Evolutionary conservation across 2,113 vertebrate genomes (phyloP).

Genomic region (Brienomyrus longianalis): DNA sequence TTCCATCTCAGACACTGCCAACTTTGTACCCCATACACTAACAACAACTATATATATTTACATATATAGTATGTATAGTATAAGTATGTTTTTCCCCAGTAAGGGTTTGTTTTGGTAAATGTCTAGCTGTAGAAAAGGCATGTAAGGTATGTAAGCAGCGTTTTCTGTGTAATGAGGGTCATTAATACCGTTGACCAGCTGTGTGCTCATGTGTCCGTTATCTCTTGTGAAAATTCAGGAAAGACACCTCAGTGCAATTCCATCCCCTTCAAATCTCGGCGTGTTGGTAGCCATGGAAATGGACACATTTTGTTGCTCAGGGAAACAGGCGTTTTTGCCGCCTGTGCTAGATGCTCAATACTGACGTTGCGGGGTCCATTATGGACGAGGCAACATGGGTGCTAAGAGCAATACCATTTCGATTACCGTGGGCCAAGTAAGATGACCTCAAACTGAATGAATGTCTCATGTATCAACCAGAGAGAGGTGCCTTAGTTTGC

Average conservation of each 20-base stretch:
- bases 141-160: not conserved
- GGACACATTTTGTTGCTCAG: slow-evolving; percentile 15
- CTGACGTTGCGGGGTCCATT: not conserved
- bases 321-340: not conserved
- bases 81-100: not conserved
- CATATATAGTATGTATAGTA: no score
- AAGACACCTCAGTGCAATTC: slow-evolving; percentile 13
- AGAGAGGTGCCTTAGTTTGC: not conserved
- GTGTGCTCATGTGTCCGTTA: not conserved
- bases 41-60: not conserved
- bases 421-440: not conserved
- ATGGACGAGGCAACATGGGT: not conserved
- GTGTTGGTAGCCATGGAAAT: slow-evolving; percentile 31
- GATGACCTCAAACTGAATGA: not conserved
- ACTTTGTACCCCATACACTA: not conserved
- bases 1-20: not conserved
- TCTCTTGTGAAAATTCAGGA: slow-evolving; percentile 11
- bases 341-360: slow-evolving; percentile 17
- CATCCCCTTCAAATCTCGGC: slow-evolving; percentile 14
- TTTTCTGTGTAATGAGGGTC: not conserved
- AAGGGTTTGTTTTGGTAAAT: not conserved
- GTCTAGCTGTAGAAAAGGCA: not conserved
- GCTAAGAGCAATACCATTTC: not conserved
- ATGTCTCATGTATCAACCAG: not conserved
- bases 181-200: not conserved